Evolutionary conservation across 1,140 invertebrate genomes (phyloP), one percentile per base, ranked within the genome.

Genomic region (Drosophila mauritiana): DNA sequence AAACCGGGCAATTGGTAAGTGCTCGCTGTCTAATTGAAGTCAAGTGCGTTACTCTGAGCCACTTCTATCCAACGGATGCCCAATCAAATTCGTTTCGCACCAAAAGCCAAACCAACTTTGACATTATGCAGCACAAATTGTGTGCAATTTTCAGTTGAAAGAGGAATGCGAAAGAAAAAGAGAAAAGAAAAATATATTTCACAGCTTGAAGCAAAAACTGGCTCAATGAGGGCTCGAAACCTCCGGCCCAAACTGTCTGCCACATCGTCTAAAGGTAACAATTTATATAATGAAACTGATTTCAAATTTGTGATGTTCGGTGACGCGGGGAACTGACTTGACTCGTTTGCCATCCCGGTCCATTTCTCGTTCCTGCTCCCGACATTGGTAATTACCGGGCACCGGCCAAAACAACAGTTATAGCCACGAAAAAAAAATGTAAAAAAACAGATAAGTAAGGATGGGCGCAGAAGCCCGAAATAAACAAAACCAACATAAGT

Each of bases 241-340:
- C 48, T 45, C n/a, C 40, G 25, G 49, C 36, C 63, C 63, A 74
- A 78, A 73, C 58, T 84, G 82, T 83, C 83, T 88, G 84, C 76
- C 76, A 89, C 72, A 80, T 67, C 37, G 79, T 89, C 84, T 77
- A 89, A 88, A 88, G 83, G 83, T 88, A 88, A 88, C 83, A 83
- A 88, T 88, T 88, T 88, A 78, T 88, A 89, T 88, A 88, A 88
- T 88, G 83, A 88, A 86, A 88, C 83, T 89, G 83, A 88, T 84
- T 88, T 84, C 79, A 86, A 82, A 86, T 83, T 88, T 86, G 70
- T 79, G 75, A 64, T 80, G 63, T 85, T 52, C 78, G 53, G 48
- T 25, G 65, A 56, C 61, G 46, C 34, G 55, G 55, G 46, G 54
- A 68, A 65, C 62, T 68, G 37, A 49, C 67, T 69, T 34, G 64